These are phyloP conservation scores for Chelonoidis abingdonii DNA, from an alignment of 2,113 vertebrate genomes.

Conservation along the genomic window DNA sequence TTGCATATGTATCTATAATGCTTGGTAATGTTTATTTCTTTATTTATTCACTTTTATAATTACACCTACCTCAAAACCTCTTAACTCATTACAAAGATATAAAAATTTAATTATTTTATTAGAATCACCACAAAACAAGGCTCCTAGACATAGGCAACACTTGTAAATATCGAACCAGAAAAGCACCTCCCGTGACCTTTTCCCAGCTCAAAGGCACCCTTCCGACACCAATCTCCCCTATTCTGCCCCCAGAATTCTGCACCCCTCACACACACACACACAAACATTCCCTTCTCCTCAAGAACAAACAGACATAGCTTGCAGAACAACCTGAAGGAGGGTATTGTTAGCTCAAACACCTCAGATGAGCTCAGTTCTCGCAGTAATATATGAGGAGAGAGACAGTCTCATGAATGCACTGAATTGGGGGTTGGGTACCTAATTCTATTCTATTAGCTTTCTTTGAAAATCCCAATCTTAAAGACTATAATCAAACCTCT, in stretches of 20 bases:
- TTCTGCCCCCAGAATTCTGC: background rate
- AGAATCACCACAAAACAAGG: background rate
- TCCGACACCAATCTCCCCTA: accelerated
- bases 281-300: too few relatives aligned
- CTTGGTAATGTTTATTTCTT: background rate
- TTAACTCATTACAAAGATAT: background rate
- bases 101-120: background rate
- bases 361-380: background rate
- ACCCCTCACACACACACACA: accelerated
- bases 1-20: too few relatives aligned
- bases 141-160: background rate
- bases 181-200: background rate
- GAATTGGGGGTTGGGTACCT: background rate
- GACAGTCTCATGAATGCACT: background rate
- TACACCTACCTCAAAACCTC: background rate
- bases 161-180: background rate
- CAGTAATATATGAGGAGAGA: background rate
- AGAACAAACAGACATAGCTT: background rate
- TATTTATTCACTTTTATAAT: background rate
- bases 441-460: background rate
- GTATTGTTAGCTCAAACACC: background rate
- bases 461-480: background rate
- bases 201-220: background rate
- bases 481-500: background rate
- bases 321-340: background rate